Base-by-base conservation (phyloP, 2,888 invertebrate species). In the Pseudococcus jackbeardsleyi region DNA sequence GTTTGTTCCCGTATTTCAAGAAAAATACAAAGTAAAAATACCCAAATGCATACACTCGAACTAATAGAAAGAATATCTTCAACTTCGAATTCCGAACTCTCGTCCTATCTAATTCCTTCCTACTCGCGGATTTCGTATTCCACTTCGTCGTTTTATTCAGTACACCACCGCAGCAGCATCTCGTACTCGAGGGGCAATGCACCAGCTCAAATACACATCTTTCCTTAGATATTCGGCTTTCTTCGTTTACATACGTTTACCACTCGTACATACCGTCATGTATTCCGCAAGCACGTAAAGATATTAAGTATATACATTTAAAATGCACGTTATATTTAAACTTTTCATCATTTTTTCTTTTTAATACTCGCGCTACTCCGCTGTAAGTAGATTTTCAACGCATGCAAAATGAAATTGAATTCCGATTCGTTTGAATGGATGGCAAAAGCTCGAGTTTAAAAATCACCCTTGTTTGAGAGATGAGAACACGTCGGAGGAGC, bases 381-480 rank as follows among this genome's bases (percentile, higher is more conserved):
- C 7, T 6, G 42, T 42, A 42, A 42, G 42, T 42, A n/a, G 3
- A 59, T 59, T n/a, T 54, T 17, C 12, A 9, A 64, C 7, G 64
- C 22, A 77, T 39, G 77, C 17, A 17, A 77, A 46, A 46, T 11
- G 33, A 82, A 82, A 82, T 82, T 82, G 79, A 82, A 82, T 82
- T 82, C 33, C 46, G 46, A 46, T 46, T 42, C 46, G 46, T 82
- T 82, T 82, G 79, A 82, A 82, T 82, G 46, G 46, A 72, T 26
- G 42, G 46, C 79, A 17, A 82, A 82, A 19, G n/a, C 42, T 42
- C 77, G 64, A 19, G 72, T 77, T 17, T 11, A 82, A 82, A 82
- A 82, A 82, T 82, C 79, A 46, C 42, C 19, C 79, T 82, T 82
- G 46, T 82, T 82, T 82, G 79, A 82, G 22, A 82, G 72, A 64